phyloP scores from a whole-genome alignment of 2,797 vertebrate species.

The Pygocentrus nattereri region DNA sequence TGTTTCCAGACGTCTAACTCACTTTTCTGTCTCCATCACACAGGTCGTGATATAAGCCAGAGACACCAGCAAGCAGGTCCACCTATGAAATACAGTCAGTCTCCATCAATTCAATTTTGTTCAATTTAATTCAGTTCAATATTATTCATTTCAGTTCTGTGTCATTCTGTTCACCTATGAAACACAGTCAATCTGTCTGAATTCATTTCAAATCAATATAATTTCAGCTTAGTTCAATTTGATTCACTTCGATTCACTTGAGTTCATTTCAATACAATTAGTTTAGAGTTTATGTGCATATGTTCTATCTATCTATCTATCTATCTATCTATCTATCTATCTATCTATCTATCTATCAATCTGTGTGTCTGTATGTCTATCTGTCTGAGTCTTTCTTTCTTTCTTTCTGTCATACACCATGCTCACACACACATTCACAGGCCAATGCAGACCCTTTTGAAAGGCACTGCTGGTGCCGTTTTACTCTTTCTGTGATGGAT shows the following conservation, averaged over 20 bases:
- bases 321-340: not conserved
- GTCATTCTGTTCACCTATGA: too few relatives aligned
- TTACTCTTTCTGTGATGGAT: constrained; percentile 47
- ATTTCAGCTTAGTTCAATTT: not conserved
- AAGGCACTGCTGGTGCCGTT: constrained; percentile 36
- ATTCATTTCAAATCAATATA: not conserved
- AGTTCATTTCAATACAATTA: not conserved
- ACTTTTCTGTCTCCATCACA: not conserved
- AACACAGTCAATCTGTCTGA: too few relatives aligned
- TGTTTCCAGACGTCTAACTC: not conserved
- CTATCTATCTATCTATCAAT: not conserved
- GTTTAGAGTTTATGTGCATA: not conserved
- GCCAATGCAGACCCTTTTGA: constrained; percentile 25
- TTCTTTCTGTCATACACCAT: constrained; percentile 12
- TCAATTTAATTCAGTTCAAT: too few relatives aligned
- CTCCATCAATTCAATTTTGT: not conserved
- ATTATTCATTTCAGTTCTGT: not conserved
- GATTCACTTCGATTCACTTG: too few relatives aligned
- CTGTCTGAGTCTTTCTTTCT: not conserved
- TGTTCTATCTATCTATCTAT: too few relatives aligned
- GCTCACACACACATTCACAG: constrained; percentile 17
- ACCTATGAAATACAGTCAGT: not conserved
- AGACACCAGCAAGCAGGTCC: constrained; percentile 3
- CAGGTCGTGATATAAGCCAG: not conserved
- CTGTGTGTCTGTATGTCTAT: not conserved